phyloP scores from a whole-genome alignment of 2,113 vertebrate genomes.

The Syngnathus scovelli region DNA sequence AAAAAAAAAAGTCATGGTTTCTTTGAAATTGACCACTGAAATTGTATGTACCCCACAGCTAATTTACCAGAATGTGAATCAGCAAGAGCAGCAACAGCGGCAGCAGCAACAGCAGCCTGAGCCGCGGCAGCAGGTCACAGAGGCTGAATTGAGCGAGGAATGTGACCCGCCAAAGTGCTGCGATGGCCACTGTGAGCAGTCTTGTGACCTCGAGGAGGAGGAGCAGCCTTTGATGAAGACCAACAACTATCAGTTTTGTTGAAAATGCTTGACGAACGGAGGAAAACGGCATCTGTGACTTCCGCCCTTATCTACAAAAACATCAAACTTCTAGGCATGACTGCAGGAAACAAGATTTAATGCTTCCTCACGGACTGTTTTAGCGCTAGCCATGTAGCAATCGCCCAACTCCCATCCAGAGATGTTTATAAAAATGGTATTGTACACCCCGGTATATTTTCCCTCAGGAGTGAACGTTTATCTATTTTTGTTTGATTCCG shows the following conservation, averaged over 20 bases:
- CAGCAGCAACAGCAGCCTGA: background rate
- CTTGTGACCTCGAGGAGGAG: conserved; percentile 77
- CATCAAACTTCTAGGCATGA: background rate
- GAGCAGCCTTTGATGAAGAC: conserved; percentile 82
- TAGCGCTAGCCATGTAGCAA: conserved; percentile 1
- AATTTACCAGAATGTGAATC: conserved; percentile 64
- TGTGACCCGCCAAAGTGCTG: conserved; percentile 72
- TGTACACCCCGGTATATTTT: background rate
- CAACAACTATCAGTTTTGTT: conserved; percentile 96
- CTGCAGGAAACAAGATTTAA: conserved; percentile 10
- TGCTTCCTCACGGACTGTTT: background rate
- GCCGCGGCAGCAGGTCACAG: conserved; percentile 41
- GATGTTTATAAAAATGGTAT: background rate
- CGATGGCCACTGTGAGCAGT: conserved; percentile 77
- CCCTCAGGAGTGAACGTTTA: background rate
- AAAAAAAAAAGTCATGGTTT: background rate
- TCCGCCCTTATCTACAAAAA: conserved; percentile 27
- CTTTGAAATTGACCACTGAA: conserved; percentile 4
- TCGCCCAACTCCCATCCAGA: conserved; percentile 5
- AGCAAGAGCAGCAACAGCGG: conserved; percentile 40
- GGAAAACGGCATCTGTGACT: conserved; percentile 12
- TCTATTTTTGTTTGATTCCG: background rate
- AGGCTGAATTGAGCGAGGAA: conserved; percentile 57
- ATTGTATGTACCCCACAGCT: conserved; percentile 37
- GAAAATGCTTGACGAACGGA: conserved; percentile 43